phyloP scores from a whole-genome alignment of 2,888 invertebrate species.

The Sclerodermus sp. region DNA sequence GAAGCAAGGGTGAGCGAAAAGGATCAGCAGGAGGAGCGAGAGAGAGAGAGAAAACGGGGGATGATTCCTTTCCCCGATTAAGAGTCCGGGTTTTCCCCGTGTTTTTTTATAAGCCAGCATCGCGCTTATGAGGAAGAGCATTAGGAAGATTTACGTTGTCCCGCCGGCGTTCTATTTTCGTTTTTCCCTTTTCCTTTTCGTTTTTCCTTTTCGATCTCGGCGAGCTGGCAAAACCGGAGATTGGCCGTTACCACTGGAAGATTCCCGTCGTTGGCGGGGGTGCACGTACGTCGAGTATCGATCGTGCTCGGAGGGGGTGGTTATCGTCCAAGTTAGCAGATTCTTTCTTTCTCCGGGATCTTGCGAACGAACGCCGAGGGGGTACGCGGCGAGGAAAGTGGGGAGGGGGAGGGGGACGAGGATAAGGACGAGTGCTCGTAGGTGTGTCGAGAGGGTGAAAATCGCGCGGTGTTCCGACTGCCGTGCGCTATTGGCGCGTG shows the following conservation, averaged over 20 bases:
- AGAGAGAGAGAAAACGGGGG: constrained; percentile 1
- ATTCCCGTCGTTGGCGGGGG: not conserved
- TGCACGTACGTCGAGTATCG: constrained; percentile 5
- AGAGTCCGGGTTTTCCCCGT: no score
- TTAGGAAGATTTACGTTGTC: no score
- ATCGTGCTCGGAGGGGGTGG: constrained; percentile 20
- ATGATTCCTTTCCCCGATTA: not conserved
- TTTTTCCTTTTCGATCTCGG: no score
- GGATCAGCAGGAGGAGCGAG: not conserved
- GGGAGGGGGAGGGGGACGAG: not conserved
- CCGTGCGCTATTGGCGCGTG: constrained; percentile 19
- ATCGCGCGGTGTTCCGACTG: constrained; percentile 18
- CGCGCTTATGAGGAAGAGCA: no score
- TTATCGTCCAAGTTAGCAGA: constrained; percentile 31
- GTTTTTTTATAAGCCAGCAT: no score
- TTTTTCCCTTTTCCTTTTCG: no score
- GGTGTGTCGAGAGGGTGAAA: constrained; percentile 12
- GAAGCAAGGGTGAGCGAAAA: no score
- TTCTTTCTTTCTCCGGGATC: constrained; percentile 27
- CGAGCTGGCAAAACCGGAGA: not conserved
- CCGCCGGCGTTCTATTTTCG: no score
- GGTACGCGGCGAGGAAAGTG: not conserved
- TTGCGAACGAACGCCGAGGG: constrained; percentile 9
- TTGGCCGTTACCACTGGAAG: not conserved
- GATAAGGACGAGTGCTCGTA: no score